Base-by-base conservation (phyloP, 2,888 invertebrate genomes). In the Trissolcus brochymenae region DNA sequence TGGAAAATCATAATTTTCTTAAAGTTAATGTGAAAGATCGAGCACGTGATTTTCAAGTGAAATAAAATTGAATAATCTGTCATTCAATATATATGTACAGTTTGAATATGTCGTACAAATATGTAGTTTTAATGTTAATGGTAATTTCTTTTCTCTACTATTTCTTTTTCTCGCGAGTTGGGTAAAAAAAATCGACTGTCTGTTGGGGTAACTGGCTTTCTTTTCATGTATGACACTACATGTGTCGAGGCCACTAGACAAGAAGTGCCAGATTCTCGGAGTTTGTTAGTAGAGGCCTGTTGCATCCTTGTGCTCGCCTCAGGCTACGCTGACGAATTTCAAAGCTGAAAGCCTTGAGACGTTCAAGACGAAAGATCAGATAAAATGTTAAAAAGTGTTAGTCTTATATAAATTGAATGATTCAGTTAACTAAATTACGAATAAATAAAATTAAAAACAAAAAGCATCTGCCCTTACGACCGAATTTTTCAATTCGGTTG, bases 201-300 rank as follows among this genome's bases (percentile, higher is more conserved):
- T 65, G 68, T 16, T 14, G 16, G 76, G 72, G 80, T 87, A 87
- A 88, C 83, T 87, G 84, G 87, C 85, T 68, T 87, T 83, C 87
- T 88, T 84, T 65, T 75, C 85, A 82, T 87, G 86, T 88, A 88
- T 87, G 88, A 85, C 86, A 87, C 88, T 88, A 88, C 85, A 87
- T 82, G 81, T 81, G 86, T 85, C 82, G 84, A 87, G 87, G 83
- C 88, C 88, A 87, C 88, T 88, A 86, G 84, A 87, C 81, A 76
- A 82, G 82, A 86, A 88, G 88, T 86, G 79, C 85, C 85, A 83
- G 85, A 86, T 82, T 86, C 84, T 82, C 82, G 76, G 79, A 80
- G 85, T 87, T 87, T 87, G 86, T 87, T 86, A 87, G 85, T 81
- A 82, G 84, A 85, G 85, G 87, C 88, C 87, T 88, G 88, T 88